A percentile compares a stretch with the other conserved stretches of the same genome.
phyloP scores from a whole-genome alignment of 2,888 invertebrate species.

The Acanthococcus lagerstroemiae region DNA sequence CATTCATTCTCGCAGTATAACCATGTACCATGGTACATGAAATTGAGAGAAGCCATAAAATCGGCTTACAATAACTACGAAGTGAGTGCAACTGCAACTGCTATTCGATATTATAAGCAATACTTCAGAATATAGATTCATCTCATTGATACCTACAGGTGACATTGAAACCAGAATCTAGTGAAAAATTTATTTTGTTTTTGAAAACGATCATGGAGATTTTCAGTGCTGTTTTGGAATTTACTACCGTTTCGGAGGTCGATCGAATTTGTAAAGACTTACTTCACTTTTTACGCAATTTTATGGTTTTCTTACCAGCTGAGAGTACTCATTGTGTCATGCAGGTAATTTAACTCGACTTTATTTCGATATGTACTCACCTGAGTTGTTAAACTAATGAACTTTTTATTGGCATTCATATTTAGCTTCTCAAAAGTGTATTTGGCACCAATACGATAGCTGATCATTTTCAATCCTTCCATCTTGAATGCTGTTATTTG shows the following conservation, averaged over 20 bases:
- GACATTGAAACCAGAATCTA: constrained; percentile 64
- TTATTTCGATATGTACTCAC: background rate
- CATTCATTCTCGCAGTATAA: constrained; percentile 34
- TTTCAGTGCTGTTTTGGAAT: constrained; percentile 59
- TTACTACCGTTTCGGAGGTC: constrained; percentile 58
- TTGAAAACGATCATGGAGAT: constrained; percentile 54
- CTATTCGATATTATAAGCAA: background rate
- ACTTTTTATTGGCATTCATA: constrained; percentile 13
- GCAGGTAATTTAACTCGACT: background rate
- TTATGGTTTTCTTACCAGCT: constrained; percentile 18
- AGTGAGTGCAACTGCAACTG: constrained; percentile 45
- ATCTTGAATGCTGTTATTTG: too few species aligned
- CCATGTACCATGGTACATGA: constrained; percentile 66
- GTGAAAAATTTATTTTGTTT: constrained; percentile 61
- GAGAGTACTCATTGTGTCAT: constrained; percentile 2
- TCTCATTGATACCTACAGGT: constrained; percentile 46
- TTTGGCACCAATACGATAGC: constrained; percentile 55
- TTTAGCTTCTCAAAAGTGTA: constrained; percentile 52
- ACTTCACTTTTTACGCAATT: constrained; percentile 8
- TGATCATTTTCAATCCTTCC: background rate
- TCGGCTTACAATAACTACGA: constrained; percentile 80
- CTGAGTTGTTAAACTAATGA: background rate
- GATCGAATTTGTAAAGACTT: constrained; percentile 43
- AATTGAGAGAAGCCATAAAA: constrained; percentile 68
- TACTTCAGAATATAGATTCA: background rate